These are phyloP conservation scores for Gallinago nigripennis DNA, from an alignment of 2,797 vertebrate species.

Conservation along the genomic window DNA sequence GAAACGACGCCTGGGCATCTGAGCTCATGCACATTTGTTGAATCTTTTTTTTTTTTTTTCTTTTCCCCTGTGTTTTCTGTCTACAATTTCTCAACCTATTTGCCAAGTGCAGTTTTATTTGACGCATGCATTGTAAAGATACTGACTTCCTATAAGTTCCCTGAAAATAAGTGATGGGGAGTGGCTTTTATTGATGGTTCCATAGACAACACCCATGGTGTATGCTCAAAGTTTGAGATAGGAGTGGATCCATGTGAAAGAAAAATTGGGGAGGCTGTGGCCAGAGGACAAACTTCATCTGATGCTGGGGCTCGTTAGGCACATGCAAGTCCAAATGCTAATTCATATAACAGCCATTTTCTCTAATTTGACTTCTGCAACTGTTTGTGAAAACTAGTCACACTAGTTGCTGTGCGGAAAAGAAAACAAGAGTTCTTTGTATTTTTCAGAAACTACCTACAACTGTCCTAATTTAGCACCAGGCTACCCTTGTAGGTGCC, in stretches of 20 bases:
- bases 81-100: background rate
- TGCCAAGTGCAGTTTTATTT: slow-evolving; percentile 2
- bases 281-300: background rate
- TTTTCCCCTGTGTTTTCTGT: background rate
- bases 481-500: background rate
- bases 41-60: background rate
- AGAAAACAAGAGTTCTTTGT: background rate
- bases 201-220: background rate
- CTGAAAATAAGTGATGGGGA: background rate
- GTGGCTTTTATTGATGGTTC: background rate
- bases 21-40: background rate
- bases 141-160: background rate
- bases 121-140: background rate
- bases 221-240: background rate
- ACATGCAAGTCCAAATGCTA: background rate
- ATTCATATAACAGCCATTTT: background rate
- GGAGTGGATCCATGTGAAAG: background rate
- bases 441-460: background rate
- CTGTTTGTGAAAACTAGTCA: background rate
- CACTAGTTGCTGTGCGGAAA: background rate
- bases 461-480: background rate
- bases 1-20: background rate
- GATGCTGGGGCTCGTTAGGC: background rate
- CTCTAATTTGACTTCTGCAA: background rate
- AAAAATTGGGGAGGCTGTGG: background rate